These are phyloP conservation scores for Pachypsylla venusta DNA, from an alignment of 1,140 invertebrate species.

Conservation along the genomic window DNA sequence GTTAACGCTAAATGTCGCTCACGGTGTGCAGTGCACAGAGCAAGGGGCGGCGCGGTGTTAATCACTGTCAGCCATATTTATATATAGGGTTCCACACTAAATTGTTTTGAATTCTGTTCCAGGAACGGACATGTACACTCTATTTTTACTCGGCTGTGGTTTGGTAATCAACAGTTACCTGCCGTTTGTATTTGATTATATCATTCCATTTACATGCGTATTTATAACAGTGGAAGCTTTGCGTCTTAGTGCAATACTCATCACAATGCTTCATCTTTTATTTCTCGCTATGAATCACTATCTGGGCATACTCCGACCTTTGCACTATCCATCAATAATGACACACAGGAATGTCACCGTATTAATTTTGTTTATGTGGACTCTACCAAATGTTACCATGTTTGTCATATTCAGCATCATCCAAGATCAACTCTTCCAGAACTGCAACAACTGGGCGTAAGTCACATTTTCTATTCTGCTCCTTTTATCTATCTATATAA, in stretches of 20 bases:
- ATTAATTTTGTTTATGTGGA: conserved; percentile 39
- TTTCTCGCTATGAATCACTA: conserved; percentile 52
- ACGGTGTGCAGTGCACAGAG: too few relatives aligned
- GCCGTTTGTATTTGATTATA: conserved; percentile 14
- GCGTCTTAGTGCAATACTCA: conserved; percentile 38
- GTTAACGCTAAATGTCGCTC: too few relatives aligned
- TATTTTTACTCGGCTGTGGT: conserved; percentile 34
- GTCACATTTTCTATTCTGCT: too few relatives aligned
- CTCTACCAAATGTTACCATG: conserved; percentile 35
- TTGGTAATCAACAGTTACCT: conserved; percentile 40
- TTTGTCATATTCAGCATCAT: conserved; percentile 36
- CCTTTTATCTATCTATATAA: too few relatives aligned
- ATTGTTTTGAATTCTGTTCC: too few relatives aligned
- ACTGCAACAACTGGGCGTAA: conserved; percentile 4
- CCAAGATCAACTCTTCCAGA: conserved; percentile 33
- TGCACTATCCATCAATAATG: conserved; percentile 43
- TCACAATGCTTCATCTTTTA: conserved; percentile 46
- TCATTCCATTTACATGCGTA: conserved; percentile 25
- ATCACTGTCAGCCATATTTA: too few relatives aligned
- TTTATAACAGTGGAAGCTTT: conserved; percentile 35
- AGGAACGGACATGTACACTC: conserved; percentile 38
- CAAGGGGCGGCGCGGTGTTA: too few relatives aligned
- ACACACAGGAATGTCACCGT: conserved; percentile 33
- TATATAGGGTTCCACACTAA: too few relatives aligned
- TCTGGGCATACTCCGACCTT: conserved; percentile 42